Evolutionary conservation across 1,140 invertebrate species (phyloP).

Genomic region (Ephestia elutella): DNA sequence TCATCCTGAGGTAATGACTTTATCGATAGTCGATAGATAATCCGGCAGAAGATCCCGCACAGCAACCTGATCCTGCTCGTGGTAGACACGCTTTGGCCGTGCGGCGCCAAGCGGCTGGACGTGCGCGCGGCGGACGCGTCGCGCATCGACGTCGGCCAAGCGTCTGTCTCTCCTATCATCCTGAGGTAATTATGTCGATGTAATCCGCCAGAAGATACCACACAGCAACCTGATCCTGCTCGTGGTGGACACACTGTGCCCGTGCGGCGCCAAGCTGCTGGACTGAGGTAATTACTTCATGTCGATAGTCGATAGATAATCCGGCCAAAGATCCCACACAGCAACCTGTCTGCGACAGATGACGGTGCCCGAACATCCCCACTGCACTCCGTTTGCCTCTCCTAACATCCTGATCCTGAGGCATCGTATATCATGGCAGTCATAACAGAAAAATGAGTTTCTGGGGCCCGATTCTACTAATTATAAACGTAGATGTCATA

Average conservation of each 20-base stretch:
- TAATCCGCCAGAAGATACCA: slow-evolving; percentile 92
- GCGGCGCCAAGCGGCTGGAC: slow-evolving; percentile 87
- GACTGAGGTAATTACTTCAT: no score
- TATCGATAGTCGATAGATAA: no score
- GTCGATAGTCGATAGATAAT: no score
- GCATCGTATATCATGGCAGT: no score
- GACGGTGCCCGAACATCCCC: no score
- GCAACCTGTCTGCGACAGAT: no score
- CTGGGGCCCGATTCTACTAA: no score
- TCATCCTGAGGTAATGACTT: slow-evolving; percentile 89
- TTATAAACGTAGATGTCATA: no score
- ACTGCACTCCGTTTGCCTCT: slow-evolving; percentile 90
- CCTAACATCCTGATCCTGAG: slow-evolving; percentile 94
- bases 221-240: slow-evolving; percentile 92
- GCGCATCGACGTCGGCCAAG: slow-evolving; percentile 80
- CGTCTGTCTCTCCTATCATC: slow-evolving; percentile 91
- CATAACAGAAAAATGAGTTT: no score
- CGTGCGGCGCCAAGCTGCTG: slow-evolving; percentile 88
- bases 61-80: slow-evolving; percentile 93
- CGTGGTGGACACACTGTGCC: slow-evolving; percentile 91
- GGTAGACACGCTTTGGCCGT: slow-evolving; percentile 91
- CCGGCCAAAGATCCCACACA: no score
- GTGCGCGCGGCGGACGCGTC: slow-evolving; percentile 77
- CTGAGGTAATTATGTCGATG: no score
- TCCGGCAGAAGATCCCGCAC: slow-evolving; percentile 91